Evolutionary conservation across 2,797 vertebrate species (phyloP).

Genomic region (Tiaroga cobitis): DNA sequence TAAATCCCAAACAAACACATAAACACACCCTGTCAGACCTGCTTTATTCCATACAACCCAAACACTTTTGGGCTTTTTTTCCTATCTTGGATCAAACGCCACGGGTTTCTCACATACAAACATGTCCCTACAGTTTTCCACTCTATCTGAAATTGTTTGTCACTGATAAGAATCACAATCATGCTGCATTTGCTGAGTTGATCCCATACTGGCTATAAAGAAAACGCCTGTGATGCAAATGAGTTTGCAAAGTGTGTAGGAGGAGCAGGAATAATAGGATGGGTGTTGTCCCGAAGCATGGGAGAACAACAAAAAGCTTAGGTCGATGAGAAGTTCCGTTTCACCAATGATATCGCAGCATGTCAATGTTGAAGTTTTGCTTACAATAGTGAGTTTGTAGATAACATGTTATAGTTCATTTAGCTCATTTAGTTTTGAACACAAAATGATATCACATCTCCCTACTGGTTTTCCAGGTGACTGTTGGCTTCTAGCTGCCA

Average conservation of each 20-base stretch:
- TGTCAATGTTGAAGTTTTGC: neutral
- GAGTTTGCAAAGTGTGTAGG: neutral
- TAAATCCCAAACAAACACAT: neutral
- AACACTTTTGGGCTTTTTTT: neutral
- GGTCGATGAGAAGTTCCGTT: neutral
- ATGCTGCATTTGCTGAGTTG: neutral
- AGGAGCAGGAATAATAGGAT: neutral
- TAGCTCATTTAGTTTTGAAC: neutral
- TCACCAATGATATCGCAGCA: neutral
- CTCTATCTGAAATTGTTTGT: neutral
- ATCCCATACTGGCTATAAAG: neutral
- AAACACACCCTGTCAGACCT: neutral
- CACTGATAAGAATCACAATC: neutral
- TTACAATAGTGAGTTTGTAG: neutral
- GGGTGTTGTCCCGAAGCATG: neutral
- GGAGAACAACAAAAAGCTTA: neutral
- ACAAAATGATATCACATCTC: neutral
- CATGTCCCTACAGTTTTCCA: neutral
- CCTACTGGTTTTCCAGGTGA: slow-evolving; percentile 68
- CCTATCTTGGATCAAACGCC: neutral
- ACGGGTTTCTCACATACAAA: neutral
- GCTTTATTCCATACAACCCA: neutral
- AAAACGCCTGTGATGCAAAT: neutral
- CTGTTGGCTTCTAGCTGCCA: slow-evolving; percentile 90
- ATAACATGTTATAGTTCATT: neutral